A percentile compares a stretch with the other conserved stretches of the same genome.
Conservation (phyloP, 2,113 vertebrate genomes). For the Etheostoma cragini region DNA sequence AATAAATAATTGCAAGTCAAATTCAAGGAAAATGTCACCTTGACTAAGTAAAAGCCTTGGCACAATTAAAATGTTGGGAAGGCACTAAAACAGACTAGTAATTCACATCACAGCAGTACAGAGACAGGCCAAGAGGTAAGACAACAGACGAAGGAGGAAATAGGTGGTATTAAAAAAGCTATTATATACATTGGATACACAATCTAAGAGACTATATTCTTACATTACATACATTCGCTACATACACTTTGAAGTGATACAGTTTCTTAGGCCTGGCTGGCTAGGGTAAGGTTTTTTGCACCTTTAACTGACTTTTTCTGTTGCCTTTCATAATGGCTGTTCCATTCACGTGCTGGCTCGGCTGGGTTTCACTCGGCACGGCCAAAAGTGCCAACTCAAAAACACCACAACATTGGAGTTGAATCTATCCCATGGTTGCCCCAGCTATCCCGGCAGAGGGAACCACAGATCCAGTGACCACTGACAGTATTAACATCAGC, state of each 20-base stretch:
- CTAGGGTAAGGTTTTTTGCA: neutral
- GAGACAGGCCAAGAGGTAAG: neutral
- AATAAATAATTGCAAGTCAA: neutral
- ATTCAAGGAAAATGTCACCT: neutral
- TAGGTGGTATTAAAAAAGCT: neutral
- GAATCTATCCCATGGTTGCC: neutral
- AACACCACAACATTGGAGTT: neutral
- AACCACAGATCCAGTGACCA: neutral
- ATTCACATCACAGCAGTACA: neutral
- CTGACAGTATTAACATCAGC: neutral
- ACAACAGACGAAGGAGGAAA: neutral
- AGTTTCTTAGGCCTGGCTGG: neutral
- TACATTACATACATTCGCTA: neutral
- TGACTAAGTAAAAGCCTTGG: neutral
- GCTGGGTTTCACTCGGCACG: no score
- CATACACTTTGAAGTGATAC: neutral
- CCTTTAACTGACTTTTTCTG: neutral
- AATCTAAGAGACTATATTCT: neutral
- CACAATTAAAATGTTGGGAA: neutral
- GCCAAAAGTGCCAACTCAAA: no score
- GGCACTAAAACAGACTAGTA: neutral
- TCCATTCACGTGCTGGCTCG: no score
- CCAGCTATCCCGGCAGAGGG: slow-evolving; percentile 13
- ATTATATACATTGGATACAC: neutral
- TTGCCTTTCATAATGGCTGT: neutral